Evolutionary conservation across 2,888 invertebrate species (phyloP), one percentile per base, ranked within the genome.

Genomic region (Cantharis flavilabris): DNA sequence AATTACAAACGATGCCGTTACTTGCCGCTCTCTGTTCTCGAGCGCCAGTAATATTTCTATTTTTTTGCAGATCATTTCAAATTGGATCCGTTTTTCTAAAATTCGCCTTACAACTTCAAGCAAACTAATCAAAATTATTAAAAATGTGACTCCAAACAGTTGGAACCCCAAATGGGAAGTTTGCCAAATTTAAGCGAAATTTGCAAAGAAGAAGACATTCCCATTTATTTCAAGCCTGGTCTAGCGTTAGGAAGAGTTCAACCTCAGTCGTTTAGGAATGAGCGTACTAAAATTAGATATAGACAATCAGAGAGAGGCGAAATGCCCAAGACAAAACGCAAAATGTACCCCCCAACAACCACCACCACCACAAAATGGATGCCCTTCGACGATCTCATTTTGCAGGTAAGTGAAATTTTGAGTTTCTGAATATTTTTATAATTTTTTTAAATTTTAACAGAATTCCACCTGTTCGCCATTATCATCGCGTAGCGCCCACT

Each of bases 171-270:
- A 67, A 93, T 93, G 93, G 93, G 93, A 73, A 93, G 93, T 83
- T 85, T 93, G 83, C 93, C 93, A 80, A 93, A 93, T 87, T 86
- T 93, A 77, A 92, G 92, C 85, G 92, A 92, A 84, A 88, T 93
- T 84, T 90, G 91, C 30, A 86, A 83, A 80, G 82, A 83, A 30
- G 85, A 84, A 62, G 75, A 76, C 13, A 75, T 26, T 49, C 33
- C 70, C 23, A 49, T 23, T 62, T 73, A 70, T 26, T 73, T 72
- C 16, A 75, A 70, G 69, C 30, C 49, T 20, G 74, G 73, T 20
- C 67, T 76, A 62, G 73, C 76, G 26, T 14, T 65, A 14, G 71
- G 63, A 28, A 70, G 72, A 20, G 78, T 63, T 1, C 64, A 72
- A 14, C 63, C 62, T 1, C 33, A 23, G 10, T 73, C 75, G 13